A percentile compares a stretch with the other conserved stretches of the same genome.
Conservation (phyloP, 2,888 invertebrate genomes). For the Vanessa cardui region DNA sequence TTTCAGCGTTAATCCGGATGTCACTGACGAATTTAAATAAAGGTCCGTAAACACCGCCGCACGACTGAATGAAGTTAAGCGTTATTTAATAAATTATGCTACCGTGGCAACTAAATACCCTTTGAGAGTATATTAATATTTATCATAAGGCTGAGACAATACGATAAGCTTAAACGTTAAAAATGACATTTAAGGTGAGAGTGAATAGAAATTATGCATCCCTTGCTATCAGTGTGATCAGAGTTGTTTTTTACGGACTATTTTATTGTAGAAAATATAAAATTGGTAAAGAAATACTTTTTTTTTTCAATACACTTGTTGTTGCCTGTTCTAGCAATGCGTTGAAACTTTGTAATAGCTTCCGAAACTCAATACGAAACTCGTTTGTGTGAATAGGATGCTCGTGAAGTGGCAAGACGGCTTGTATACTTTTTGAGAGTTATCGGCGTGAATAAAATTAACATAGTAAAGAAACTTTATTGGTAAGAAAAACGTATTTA, state of each 20-base stretch:
- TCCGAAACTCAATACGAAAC: conserved; percentile 19
- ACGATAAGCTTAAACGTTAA: too few species aligned
- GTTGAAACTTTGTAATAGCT: conserved; percentile 24
- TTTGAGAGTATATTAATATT: not conserved
- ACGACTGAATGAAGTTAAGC: not conserved
- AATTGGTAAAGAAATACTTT: not conserved
- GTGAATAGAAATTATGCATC: too few species aligned
- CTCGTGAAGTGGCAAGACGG: conserved; percentile 11
- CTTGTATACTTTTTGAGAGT: not conserved
- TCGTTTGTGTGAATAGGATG: conserved; percentile 25
- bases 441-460: not conserved
- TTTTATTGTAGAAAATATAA: too few species aligned
- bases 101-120: not conserved
- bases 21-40: not conserved
- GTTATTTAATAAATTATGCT: conserved; percentile 1
- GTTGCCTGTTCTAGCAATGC: conserved; percentile 18
- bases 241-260: too few species aligned
- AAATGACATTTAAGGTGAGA: too few species aligned
- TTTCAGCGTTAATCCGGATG: not conserved
- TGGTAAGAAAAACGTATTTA: too few species aligned
- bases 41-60: not conserved
- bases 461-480: not conserved
- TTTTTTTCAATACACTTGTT: conserved; percentile 7
- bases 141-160: too few species aligned
- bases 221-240: too few species aligned